Evolutionary conservation across 2,113 vertebrate species (phyloP).

Genomic region (Geococcyx californianus): DNA sequence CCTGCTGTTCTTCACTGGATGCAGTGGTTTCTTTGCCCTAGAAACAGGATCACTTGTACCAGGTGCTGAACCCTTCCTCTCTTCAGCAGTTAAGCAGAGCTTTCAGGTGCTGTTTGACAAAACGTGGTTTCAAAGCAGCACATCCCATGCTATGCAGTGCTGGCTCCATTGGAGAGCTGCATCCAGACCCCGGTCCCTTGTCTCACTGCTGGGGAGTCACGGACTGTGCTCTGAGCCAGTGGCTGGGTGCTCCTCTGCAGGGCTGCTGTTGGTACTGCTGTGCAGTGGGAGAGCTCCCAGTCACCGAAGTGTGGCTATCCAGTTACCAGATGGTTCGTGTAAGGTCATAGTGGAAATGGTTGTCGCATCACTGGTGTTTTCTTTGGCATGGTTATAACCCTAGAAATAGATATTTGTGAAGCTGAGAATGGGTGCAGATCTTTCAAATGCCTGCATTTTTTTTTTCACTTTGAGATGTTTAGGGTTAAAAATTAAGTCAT

Average conservation of each 20-base stretch:
- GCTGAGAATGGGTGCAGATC: neutral
- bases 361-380: neutral
- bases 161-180: neutral
- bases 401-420: neutral
- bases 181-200: neutral
- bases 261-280: neutral
- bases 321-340: neutral
- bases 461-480: neutral
- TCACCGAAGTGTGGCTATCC: neutral
- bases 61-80: neutral
- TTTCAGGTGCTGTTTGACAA: neutral
- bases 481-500: neutral
- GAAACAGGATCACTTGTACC: neutral
- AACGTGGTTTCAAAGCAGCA: no score
- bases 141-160: rapidly evolving
- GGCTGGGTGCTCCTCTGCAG: neutral
- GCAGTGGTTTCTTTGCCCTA: neutral
- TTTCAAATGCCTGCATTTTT: neutral
- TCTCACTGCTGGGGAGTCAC: neutral
- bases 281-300: neutral
- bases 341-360: neutral
- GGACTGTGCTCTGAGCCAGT: no score
- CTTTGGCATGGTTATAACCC: neutral
- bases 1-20: neutral
- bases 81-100: neutral